Evolutionary conservation across 2,888 invertebrate genomes (phyloP).

Genomic region (Apotomis turbidana): DNA sequence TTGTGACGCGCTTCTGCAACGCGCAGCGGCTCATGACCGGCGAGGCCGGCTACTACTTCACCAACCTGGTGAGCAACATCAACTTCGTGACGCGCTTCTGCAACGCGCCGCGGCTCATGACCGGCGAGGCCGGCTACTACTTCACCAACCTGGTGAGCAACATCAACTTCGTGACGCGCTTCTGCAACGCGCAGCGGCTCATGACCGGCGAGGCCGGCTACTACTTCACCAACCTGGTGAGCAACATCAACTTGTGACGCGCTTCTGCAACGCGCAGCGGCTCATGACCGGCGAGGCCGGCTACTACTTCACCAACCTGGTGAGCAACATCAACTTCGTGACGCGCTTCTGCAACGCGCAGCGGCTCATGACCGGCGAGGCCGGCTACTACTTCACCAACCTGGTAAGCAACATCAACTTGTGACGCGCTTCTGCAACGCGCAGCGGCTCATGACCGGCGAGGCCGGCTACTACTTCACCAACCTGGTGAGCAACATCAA

Average conservation of each 20-base stretch:
- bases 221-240: constrained; percentile 98
- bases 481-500: constrained; percentile 91
- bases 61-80: constrained; percentile 90
- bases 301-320: constrained; percentile 99
- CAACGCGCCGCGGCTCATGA: constrained; percentile 96
- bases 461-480: constrained; percentile 99
- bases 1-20: constrained; percentile 98
- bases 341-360: constrained; percentile 97
- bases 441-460: constrained; percentile 96
- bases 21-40: constrained; percentile 97
- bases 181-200: constrained; percentile 95
- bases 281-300: constrained; percentile 99
- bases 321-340: constrained; percentile 90
- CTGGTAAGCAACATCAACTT: constrained; percentile 90
- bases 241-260: constrained; percentile 91
- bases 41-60: constrained; percentile 99
- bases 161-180: constrained; percentile 95
- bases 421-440: constrained; percentile 98
- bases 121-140: constrained; percentile 99
- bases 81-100: constrained; percentile 99
- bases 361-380: constrained; percentile 98
- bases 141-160: constrained; percentile 96
- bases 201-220: constrained; percentile 99
- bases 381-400: constrained; percentile 99
- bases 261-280: constrained; percentile 96